phyloP scores from a whole-genome alignment of 2,888 invertebrate species.

The Cephus rjabovi region DNA sequence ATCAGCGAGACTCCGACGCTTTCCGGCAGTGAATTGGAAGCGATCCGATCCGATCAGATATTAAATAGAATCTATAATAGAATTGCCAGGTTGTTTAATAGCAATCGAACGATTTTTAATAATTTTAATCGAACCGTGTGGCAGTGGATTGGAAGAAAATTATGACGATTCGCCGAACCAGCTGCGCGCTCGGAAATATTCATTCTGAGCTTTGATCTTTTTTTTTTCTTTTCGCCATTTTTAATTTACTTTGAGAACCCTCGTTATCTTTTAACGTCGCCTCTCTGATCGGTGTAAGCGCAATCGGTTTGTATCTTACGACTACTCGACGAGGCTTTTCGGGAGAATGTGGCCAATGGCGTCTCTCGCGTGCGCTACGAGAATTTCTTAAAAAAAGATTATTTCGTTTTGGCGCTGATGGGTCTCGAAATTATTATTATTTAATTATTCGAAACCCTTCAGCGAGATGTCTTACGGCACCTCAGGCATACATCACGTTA shows the following conservation, averaged over 20 bases:
- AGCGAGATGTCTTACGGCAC: neutral
- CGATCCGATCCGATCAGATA: neutral
- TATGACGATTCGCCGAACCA: slow-evolving; percentile 18
- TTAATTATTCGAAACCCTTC: neutral
- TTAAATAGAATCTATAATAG: neutral
- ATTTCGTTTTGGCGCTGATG: neutral
- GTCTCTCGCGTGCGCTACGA: neutral
- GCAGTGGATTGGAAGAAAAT: slow-evolving; percentile 40
- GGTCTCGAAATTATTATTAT: neutral
- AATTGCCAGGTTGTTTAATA: neutral
- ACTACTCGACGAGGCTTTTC: neutral
- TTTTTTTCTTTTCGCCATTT: neutral
- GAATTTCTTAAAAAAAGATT: neutral
- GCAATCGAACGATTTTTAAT: neutral
- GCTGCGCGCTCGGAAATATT: neutral
- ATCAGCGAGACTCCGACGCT: neutral
- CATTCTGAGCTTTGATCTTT: neutral
- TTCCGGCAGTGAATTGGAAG: neutral
- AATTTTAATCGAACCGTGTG: slow-evolving; percentile 15
- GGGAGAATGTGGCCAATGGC: neutral
- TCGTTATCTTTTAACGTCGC: neutral
- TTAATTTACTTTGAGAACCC: neutral
- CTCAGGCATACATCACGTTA: slow-evolving; percentile 10
- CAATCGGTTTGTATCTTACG: neutral
- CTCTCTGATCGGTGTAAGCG: neutral